Base-by-base conservation (phyloP, 2,797 vertebrate species). In the Echiichthys vipera region DNA sequence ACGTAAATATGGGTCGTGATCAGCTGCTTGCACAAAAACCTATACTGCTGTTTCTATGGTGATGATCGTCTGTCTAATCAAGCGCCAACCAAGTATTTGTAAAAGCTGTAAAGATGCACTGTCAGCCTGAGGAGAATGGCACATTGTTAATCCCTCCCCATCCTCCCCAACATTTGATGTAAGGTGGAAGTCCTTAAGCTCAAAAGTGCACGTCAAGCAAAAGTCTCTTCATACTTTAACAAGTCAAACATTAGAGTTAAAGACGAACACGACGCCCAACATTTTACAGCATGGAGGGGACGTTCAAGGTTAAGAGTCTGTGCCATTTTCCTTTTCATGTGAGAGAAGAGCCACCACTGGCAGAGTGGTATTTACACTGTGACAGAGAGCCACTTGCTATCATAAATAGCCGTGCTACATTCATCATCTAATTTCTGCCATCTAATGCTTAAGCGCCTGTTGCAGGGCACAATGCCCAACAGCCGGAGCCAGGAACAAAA, bases 401-500 rank as follows among this genome's bases (percentile, higher is more conserved):
- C 85, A 91, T 84, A 69, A 84, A 90, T 39, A 63, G 14, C 32
- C 36, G 15, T 14, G 71, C 36, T 72, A 58, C 74, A 77, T 69
- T 64, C 72, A 62, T 85, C 71, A 63, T 39, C 76, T 81, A 57
- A 90, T 84, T 71, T 54, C 74, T 66, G 53, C 56, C 47, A 39
- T 45, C 71, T 54, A 64, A 70, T 55, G 39, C 65, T 57, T 2
- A 29, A 39, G 63, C 14, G 46, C 79, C 78, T 54, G 72, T 39
- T 42, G 43, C 53, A 59, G 53, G 58, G 17, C 53, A 30, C 4
- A 40, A 66, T 54, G 61, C 71, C 82, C 7, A 22, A 68, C 78
- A 73, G 69, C 55, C 15, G 5, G 24, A 68, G 74, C 61, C 63
- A 42, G 50, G 17, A 58, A 43, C 45, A 25, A 14, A 34, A 63